phyloP scores from a whole-genome alignment of 2,113 vertebrate genomes.

The Muscicapa adusta region DNA sequence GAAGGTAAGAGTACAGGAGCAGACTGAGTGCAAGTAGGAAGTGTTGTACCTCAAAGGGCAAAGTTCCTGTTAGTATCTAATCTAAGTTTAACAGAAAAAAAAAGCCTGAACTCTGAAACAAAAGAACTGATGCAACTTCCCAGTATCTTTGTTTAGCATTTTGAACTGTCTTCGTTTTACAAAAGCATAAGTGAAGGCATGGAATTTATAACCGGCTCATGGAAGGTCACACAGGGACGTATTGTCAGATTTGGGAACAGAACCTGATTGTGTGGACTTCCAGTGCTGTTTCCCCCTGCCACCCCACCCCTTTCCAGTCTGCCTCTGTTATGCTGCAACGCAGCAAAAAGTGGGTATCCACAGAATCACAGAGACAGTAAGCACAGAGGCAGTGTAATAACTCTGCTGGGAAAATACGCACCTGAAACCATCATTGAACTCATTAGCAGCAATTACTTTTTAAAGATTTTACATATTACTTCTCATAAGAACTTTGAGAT shows the following conservation, averaged over 20 bases:
- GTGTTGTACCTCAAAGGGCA: background rate
- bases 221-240: conserved; percentile 11
- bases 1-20: background rate
- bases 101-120: background rate
- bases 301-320: background rate
- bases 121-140: background rate
- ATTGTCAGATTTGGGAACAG: conserved; percentile 35
- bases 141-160: background rate
- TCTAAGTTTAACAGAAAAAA: background rate
- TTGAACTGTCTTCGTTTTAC: background rate
- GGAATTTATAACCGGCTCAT: background rate
- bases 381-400: background rate
- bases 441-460: background rate
- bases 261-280: conserved; percentile 15
- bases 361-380: background rate
- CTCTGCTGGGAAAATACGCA: background rate
- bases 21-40: background rate
- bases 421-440: background rate
- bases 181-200: background rate
- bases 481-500: background rate
- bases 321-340: background rate
- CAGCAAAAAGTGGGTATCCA: background rate
- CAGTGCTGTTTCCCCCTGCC: background rate
- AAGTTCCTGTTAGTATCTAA: background rate
- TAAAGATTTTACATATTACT: background rate